Evolutionary conservation across 2,113 vertebrate genomes (phyloP), one percentile per base, ranked within the genome.

Genomic region (Jacana jacana): DNA sequence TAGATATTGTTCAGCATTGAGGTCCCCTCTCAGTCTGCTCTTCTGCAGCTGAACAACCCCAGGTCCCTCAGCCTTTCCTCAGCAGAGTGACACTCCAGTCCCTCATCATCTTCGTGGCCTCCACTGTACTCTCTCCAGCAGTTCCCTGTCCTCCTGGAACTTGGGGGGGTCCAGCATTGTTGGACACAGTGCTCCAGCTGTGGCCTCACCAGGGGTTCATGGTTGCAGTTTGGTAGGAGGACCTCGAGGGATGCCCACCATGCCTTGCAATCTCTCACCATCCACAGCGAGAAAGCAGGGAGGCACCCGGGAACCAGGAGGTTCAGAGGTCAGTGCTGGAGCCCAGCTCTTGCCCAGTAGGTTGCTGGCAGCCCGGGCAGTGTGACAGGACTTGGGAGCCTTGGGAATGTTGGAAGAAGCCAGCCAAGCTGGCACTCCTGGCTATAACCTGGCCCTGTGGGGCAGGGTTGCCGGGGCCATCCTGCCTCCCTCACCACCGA

Each of bases 311-410:
- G 92, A 92, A 60, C 57, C 97, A 94, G 70, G 96, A 96, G 87
- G 95, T n/a, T n/a, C n/a, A 97, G 89, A 81, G 92, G 94, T 91
- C 90, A 86, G 93, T 71, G 33, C 96, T 97, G 79, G 97, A 96
- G 70, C 64, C 17, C 22, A 81, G 80, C 77, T n/a, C 15, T 25
- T 51, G 33, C 72, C 18, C 1, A 0, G 48, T 2, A 0, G 7
- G 17, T 7, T 28, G 33, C 33, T 31, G 37, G 33, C 65, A 54
- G 51, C 58, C 7, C 0, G 39, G 49, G 24, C 4, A 2, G 42
- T 35, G 48, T 7, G 58, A 25, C 3, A 1, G 68, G 18, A 6
- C 7, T n/a, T 1, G 30, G n/a, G 39, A 54, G 37, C 49, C 16
- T 7, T 4, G 16, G n/a, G 6, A 19, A 1, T 11, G 60, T 4